phyloP scores from a whole-genome alignment of 1,140 invertebrate species.

The Ectropis grisescens region DNA sequence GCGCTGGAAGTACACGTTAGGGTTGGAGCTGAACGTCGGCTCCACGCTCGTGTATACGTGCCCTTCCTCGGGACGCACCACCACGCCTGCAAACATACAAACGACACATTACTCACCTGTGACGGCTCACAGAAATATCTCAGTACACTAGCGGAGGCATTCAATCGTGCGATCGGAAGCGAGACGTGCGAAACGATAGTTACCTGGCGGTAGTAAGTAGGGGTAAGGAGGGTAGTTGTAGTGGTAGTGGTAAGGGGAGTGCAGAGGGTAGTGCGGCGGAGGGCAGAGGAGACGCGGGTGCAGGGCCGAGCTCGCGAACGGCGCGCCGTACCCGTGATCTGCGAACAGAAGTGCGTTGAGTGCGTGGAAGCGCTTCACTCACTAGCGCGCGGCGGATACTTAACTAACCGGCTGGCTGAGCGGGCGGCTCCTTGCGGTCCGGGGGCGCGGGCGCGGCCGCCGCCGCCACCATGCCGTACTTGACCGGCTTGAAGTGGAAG shows the following conservation, averaged over 20 bases:
- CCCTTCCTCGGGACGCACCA: conserved; percentile 82
- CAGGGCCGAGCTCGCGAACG: conserved; percentile 47
- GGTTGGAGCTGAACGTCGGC: conserved; percentile 86
- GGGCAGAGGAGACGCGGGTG: conserved; percentile 60
- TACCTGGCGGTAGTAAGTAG: conserved; percentile 64
- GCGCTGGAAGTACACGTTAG: conserved; percentile 87
- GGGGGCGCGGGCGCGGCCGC: conserved; percentile 38
- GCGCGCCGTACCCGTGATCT: conserved; percentile 57
- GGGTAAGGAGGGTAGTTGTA: conserved; percentile 64
- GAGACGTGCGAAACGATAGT: conserved; percentile 10
- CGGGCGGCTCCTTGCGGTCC: conserved; percentile 65
- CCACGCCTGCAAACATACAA: conserved; percentile 72
- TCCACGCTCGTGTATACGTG: conserved; percentile 86
- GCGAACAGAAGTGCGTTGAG: conserved; percentile 45
- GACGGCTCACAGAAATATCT: no score
- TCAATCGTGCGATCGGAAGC: no score
- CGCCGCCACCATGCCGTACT: conserved; percentile 77
- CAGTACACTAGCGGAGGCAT: no score
- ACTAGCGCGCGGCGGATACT: conserved; percentile 65
- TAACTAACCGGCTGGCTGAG: conserved; percentile 76
- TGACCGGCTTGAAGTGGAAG: conserved; percentile 90
- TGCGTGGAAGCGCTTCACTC: conserved; percentile 51
- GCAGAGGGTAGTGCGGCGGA: conserved; percentile 61
- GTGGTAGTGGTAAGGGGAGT: conserved; percentile 63
- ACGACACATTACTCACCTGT: conserved; percentile 1